Percentiles rank a stretch among this genome's conserved stretches.
These are phyloP conservation scores for Bothrops jararaca DNA, from an alignment of 2,113 vertebrate genomes.

Conservation along the genomic window DNA sequence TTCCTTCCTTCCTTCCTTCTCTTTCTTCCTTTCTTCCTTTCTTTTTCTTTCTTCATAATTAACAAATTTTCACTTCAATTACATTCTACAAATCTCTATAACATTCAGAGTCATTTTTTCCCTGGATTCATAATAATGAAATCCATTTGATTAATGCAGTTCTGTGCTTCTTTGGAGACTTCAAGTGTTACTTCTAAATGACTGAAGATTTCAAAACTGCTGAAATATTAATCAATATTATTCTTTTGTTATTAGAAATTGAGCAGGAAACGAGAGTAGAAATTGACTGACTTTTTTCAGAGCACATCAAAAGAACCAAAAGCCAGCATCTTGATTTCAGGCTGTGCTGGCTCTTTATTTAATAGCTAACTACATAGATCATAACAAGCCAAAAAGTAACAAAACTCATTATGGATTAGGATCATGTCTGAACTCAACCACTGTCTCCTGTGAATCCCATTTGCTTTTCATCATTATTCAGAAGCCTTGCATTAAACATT, in stretches of 20 bases:
- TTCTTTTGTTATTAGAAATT: slow-evolving; percentile 1
- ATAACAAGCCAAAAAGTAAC: background rate
- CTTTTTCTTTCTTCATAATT: background rate
- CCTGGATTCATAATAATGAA: background rate
- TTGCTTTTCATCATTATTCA: background rate
- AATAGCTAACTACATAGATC: background rate
- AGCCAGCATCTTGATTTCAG: background rate
- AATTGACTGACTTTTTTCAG: background rate
- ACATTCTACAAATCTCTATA: slow-evolving; percentile 14
- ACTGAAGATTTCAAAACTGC: background rate
- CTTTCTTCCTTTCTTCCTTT: background rate
- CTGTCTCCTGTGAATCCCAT: background rate
- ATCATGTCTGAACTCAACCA: background rate
- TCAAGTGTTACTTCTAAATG: background rate
- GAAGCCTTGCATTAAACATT: background rate
- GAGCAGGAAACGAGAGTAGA: background rate
- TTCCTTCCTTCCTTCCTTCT: background rate
- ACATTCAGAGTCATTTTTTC: background rate
- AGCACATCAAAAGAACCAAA: background rate
- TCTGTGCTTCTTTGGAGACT: background rate
- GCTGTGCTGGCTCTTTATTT: background rate
- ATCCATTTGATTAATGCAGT: background rate
- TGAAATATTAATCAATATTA: background rate
- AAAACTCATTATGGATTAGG: background rate
- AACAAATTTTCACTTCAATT: background rate